Evolutionary conservation across 2,888 invertebrate species (phyloP), one percentile per base, ranked within the genome.

Genomic region (Pachycephus smyrnensis): DNA sequence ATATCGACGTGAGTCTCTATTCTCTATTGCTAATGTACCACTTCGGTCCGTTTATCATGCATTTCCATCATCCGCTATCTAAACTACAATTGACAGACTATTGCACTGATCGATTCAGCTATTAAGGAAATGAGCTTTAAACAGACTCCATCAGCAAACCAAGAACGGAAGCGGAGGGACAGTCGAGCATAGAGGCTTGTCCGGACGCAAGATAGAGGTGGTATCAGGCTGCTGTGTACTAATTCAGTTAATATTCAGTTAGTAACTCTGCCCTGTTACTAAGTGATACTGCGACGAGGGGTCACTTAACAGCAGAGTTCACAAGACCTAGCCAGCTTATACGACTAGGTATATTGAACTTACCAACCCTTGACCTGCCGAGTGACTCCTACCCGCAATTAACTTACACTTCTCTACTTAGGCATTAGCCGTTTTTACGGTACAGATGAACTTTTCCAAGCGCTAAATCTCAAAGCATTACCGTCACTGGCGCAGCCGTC

Each of bases 221-320:
- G 23, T 55, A 55, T 55, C 55, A 55, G 55, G 71, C 15, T 3
- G 75, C 80, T 77, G 77, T 78, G 77, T 80, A 78, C 82, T 86
- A 86, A 87, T 84, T 83, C 81, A 83, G 85, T 87, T 86, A 85
- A 84, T 85, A 83, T 80, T 84, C 84, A 82, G 85, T 86, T 86
- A 84, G 82, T 80, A 85, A 83, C 81, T 82, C 80, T 77, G 76
- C 82, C 78, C 80, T 78, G 80, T 78, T 81, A 84, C 84, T 86
- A 84, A 87, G 86, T 84, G 86, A 84, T 83, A 84, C 84, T 84
- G 79, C 74, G 78, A 77, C 75, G 81, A 82, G 81, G 83, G 85
- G 84, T 86, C 86, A 84, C 82, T 86, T 84, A 83, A 85, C 83
- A 79, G 76, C 73, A 73, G 80, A 77, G 81, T 80, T 82, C 79